Evolutionary conservation across 2,888 invertebrate genomes (phyloP).

Genomic region (Sisyra terminalis): DNA sequence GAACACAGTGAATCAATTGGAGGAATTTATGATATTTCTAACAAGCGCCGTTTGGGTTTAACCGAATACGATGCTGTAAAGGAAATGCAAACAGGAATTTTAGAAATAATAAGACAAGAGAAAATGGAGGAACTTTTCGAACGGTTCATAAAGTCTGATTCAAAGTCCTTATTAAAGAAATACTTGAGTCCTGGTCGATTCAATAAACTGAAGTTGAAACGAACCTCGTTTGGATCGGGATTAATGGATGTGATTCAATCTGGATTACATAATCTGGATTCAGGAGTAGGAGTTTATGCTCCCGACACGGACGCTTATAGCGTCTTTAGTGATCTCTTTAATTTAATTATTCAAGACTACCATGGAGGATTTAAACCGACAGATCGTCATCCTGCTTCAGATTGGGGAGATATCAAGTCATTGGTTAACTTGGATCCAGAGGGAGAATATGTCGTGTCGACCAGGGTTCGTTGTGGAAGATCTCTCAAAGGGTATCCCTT

Average conservation of each 20-base stretch:
- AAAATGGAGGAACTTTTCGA: background rate
- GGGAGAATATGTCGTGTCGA: conserved; percentile 41
- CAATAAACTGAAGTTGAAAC: conserved; percentile 34
- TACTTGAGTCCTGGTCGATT: conserved; percentile 35
- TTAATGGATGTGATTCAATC: conserved; percentile 47
- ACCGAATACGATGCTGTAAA: conserved; percentile 32
- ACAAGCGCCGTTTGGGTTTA: conserved; percentile 32
- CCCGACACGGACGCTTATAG: conserved; percentile 49
- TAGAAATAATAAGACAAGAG: conserved; percentile 8
- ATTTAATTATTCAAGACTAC: conserved; percentile 51
- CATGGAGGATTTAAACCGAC: conserved; percentile 39
- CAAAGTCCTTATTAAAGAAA: conserved; percentile 45
- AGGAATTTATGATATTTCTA: conserved; percentile 32
- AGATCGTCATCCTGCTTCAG: conserved; percentile 37
- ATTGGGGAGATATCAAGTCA: conserved; percentile 40
- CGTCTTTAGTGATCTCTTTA: conserved; percentile 44
- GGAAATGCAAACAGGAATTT: conserved; percentile 28
- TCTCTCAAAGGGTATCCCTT: conserved; percentile 43
- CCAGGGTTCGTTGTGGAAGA: conserved; percentile 47
- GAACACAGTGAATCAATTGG: conserved; percentile 31
- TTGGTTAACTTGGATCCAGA: conserved; percentile 39
- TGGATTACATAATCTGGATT: conserved; percentile 49
- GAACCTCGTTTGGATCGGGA: conserved; percentile 39
- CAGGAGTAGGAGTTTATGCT: conserved; percentile 47
- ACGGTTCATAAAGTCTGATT: conserved; percentile 22